Evolutionary conservation across 2,888 invertebrate species (phyloP), one percentile per base, ranked within the genome.

Genomic region (Agrochola lota): DNA sequence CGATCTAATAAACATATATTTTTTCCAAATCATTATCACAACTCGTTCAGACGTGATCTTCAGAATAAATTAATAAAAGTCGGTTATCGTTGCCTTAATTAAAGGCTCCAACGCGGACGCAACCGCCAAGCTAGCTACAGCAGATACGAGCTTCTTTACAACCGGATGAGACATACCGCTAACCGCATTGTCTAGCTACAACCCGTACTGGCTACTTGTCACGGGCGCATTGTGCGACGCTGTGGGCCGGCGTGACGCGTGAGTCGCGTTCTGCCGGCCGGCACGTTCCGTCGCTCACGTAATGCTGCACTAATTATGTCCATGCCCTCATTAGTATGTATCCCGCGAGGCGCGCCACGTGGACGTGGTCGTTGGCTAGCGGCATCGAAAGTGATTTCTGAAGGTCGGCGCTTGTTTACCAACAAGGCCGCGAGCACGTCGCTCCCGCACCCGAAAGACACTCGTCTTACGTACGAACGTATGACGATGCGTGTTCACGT

Each of bases 331-430:
- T 89, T 86, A 85, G 78, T 85, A 90, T 90, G 83, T 89, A 66
- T 40, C 82, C 79, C 83, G 82, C 83, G 68, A 60, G 74, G 68
- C 74, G 71, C 59, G 71, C 75, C 30, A 30, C 52, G 88, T 81
- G 87, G 88, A 87, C 89, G 90, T 90, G 87, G 66, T 83, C 80
- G 78, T 64, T 70, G 84, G 60, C 74, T 72, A 84, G 71, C 85
- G 77, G 75, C 77, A 88, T 87, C 85, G 92, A 92, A 92, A 92
- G 92, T 92, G 89, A 85, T 88, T 81, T 87, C 89, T 77, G 89
- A 88, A 88, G 88, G 88, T 80, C 89, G 84, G 79, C 63, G 23
- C n/a, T 71, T 89, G 89, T 89, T 89, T 88, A 84, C 84, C 78
- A 86, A 88, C 88, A 84, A 74, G 71, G 43, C 55, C 46, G 55